These are phyloP conservation scores for Amphiura filiformis DNA, from an alignment of 35 echinoderm and acorn worm species.

Conservation along the genomic window DNA sequence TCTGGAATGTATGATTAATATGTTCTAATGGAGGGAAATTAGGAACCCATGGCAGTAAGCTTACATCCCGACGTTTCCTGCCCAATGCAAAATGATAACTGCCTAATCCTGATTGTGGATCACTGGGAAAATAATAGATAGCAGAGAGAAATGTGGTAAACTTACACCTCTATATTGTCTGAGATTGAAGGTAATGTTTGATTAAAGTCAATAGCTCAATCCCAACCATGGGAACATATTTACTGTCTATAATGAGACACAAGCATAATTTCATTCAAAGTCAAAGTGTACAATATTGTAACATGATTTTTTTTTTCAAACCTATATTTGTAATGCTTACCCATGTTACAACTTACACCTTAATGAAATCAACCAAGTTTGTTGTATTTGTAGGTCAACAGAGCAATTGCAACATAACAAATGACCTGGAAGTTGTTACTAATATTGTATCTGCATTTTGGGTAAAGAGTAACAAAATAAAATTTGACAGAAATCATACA, in stretches of 20 bases:
- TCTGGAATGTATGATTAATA: not conserved
- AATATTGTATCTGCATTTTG: no score
- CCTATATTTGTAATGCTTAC: no score
- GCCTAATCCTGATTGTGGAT: constrained; percentile 11
- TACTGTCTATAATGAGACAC: not conserved
- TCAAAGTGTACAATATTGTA: not conserved
- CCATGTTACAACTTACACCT: no score
- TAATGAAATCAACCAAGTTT: no score
- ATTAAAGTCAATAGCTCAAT: not conserved
- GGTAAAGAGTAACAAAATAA: no score
- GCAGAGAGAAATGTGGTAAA: not conserved
- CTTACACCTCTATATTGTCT: not conserved
- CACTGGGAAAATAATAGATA: not conserved
- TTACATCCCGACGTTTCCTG: not conserved
- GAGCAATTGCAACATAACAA: no score
- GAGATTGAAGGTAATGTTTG: not conserved
- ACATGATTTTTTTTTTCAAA: no score
- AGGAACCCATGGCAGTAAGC: constrained; percentile 6
- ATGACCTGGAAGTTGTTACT: no score
- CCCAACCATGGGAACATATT: not conserved
- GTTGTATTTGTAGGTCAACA: no score
- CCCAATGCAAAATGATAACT: constrained; percentile 16
- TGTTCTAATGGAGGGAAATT: not conserved
- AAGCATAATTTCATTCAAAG: not conserved
- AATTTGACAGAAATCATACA: no score